Conservation (phyloP, 2,888 invertebrate genomes). For the Julus scanicus region DNA sequence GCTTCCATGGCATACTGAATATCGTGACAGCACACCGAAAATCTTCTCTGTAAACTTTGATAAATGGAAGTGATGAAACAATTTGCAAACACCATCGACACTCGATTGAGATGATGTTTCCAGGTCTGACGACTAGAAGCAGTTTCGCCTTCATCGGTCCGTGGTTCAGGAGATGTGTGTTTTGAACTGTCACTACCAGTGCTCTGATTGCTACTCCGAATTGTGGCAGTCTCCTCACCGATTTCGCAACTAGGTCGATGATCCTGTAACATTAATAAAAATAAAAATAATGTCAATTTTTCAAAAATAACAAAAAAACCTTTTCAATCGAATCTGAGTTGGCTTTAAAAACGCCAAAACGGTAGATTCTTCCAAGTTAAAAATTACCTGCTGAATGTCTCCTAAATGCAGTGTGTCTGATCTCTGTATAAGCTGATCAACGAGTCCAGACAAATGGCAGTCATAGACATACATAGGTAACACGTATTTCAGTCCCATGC, state of each 20-base stretch:
- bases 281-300: constrained; percentile 62
- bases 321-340: background rate
- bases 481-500: constrained; percentile 59
- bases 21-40: constrained; percentile 72
- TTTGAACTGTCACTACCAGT: constrained; percentile 60
- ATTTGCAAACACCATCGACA: constrained; percentile 73
- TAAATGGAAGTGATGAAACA: constrained; percentile 74
- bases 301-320: background rate
- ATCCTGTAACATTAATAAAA: constrained; percentile 67
- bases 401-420: constrained; percentile 58
- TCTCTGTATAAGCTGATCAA: constrained; percentile 64
- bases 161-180: constrained; percentile 68
- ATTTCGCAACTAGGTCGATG: constrained; percentile 56
- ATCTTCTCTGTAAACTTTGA: constrained; percentile 73
- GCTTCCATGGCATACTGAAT: constrained; percentile 76
- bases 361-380: background rate
- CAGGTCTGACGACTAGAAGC: constrained; percentile 67
- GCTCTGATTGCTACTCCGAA: constrained; percentile 57
- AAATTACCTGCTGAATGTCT: constrained; percentile 55
- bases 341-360: background rate
- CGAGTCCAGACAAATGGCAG: constrained; percentile 72
- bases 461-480: constrained; percentile 77
- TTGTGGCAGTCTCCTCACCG: constrained; percentile 57
- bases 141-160: constrained; percentile 67
- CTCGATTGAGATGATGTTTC: constrained; percentile 72